phyloP scores from a whole-genome alignment of 2,888 invertebrate species.

The Apoda limacodes region DNA sequence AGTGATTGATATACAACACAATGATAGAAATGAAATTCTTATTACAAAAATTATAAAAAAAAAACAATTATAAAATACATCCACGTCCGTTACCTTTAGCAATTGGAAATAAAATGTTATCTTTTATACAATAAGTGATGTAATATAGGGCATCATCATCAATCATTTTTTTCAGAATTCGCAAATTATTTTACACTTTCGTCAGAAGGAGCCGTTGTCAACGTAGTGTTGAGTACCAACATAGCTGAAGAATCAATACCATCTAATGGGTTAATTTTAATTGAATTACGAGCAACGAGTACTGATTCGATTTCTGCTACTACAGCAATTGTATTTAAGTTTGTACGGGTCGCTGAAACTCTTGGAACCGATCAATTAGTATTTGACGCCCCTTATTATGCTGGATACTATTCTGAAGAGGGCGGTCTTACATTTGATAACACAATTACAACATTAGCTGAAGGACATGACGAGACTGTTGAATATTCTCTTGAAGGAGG shows the following conservation, averaged over 20 bases:
- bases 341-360: conserved; percentile 6
- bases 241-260: conserved; percentile 26
- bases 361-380: conserved; percentile 5
- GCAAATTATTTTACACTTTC: conserved; percentile 15
- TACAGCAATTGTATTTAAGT: conserved; percentile 26
- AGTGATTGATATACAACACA: too few species aligned
- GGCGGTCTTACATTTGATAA: conserved; percentile 14
- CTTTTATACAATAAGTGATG: too few species aligned
- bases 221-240: conserved; percentile 10
- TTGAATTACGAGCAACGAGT: conserved; percentile 26
- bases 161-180: conserved; percentile 17
- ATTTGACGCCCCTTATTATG: conserved; percentile 23
- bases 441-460: conserved; percentile 16
- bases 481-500: conserved; percentile 26
- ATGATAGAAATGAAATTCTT: too few species aligned
- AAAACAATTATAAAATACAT: too few species aligned
- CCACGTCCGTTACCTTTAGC: too few species aligned
- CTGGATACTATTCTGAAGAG: conserved; percentile 20
- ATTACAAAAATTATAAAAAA: too few species aligned
- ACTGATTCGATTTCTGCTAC: conserved; percentile 20
- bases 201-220: conserved; percentile 13
- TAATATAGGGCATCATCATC: too few species aligned
- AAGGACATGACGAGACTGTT: conserved; percentile 23
- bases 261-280: conserved; percentile 21
- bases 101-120: too few species aligned